Evolutionary conservation across 2,888 invertebrate genomes (phyloP), one percentile per base, ranked within the genome.

Genomic region (Mythimna ferrago): DNA sequence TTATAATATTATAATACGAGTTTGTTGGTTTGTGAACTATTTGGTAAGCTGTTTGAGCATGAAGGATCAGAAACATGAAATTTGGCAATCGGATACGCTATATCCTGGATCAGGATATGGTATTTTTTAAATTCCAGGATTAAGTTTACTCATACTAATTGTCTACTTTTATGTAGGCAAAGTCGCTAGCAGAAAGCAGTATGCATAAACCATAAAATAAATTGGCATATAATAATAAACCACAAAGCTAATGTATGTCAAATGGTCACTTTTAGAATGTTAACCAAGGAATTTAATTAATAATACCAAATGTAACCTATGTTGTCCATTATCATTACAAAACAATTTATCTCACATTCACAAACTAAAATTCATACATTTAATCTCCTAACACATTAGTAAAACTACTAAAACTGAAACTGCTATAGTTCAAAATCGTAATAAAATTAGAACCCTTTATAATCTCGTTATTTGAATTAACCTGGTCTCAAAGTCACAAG

Each of bases 391-490:
- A 44, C 51, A 75, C 64, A 67, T 71, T 67, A 62, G 48, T 76
- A 62, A 66, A 70, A 64, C 44, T 62, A 58, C 51, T 6, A 35
- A 38, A 78, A 57, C 32, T 67, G 19, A 61, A 41, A 38, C 11
- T 48, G 26, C 6, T 53, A 73, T 78, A 78, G 70, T 72, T 71
- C 44, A 68, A 70, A 73, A 62, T 51, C 26, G 66, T 75, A 73
- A 73, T 82, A 70, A 72, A 72, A 79, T 80, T 61, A 66, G 14
- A 56, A 38, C 60, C 63, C 65, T 78, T 64, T 56, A 74, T 77
- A 78, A 79, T 78, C 57, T 73, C 16, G 67, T 75, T 76, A 74
- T 75, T 76, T 72, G 70, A 75, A 71, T 76, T 71, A 76, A 65
- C 6, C 6, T 48, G 16, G 14, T 4, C 5, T 48, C 14, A 48